Percentiles rank a stretch among this genome's conserved stretches.
These are phyloP conservation scores for Vanacampus margaritifer DNA, from an alignment of 2,113 vertebrate species.

Conservation along the genomic window DNA sequence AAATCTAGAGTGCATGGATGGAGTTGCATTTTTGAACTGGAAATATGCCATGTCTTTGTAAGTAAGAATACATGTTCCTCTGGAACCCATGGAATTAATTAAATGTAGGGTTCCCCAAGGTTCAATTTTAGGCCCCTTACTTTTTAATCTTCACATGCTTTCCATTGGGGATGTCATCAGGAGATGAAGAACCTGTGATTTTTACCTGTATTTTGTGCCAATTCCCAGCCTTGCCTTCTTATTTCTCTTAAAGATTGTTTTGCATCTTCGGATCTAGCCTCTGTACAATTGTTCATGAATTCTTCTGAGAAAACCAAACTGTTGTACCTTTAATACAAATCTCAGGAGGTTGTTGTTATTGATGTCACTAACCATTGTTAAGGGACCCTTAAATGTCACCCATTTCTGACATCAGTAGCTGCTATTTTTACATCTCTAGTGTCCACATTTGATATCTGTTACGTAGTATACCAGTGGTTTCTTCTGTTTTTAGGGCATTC, in stretches of 20 bases:
- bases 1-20: background rate
- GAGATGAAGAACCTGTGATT: no score
- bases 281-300: background rate
- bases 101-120: no score
- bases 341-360: background rate
- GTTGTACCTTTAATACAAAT: background rate
- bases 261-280: background rate
- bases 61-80: no score
- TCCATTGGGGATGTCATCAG: no score
- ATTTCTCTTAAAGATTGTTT: background rate
- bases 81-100: no score
- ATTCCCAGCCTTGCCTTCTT: background rate
- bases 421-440: background rate
- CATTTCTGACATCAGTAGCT: background rate
- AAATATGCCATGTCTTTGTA: no score
- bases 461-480: background rate
- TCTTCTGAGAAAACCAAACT: background rate
- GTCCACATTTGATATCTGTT: background rate
- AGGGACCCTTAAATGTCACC: background rate
- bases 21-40: background rate
- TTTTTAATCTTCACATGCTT: no score
- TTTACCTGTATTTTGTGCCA: background rate
- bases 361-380: background rate
- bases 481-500: background rate
- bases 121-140: no score